Base-by-base conservation (phyloP, 2,113 vertebrate genomes). In the Columba livia region DNA sequence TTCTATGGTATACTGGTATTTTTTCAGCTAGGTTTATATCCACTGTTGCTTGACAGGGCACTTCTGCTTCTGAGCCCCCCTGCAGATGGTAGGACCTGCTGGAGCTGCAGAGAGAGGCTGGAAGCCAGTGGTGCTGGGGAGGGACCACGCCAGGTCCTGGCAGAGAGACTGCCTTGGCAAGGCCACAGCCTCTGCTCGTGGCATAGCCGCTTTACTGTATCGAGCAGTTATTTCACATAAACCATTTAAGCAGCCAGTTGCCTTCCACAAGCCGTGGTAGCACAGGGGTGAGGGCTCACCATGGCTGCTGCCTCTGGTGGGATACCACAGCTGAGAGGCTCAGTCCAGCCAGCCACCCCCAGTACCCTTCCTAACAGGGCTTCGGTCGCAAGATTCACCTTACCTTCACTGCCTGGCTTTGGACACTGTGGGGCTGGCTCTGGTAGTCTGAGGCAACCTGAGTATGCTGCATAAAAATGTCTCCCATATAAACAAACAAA, bases 201-300 rank as follows among this genome's bases (percentile, higher is more conserved):
- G 18, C 69, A 28, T 0, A 16, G 23, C 70, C 2, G 2, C 47
- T n/a, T 21, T 12, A 18, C 25, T 24, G 0, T 24, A 11, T 1
- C 0, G 0, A 66, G 48, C 15, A 3, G 19, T 6, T 36, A 8
- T 18, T 19, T 14, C 11, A n/a, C 70, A 58, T 18, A 5, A 54
- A 81, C 16, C 5, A 3, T 13, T 7, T 21, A 36, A 57, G 34
- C 2, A 19, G 53, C 32, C 4, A 8, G 25, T 2, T 1, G 0
- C 12, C 32, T 25, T 11, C 28, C 0, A 3, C 34, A 16, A 40
- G 32, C 0, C 28, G 0, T 9, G 38, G 31, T 0, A 20, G 13
- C 25, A 7, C 29, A 56, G 23, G 24, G 48, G 8, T 2, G 26
- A 51, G 57, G 62, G 34, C 61, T 10, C 29, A 5, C 1, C 9